Percentiles rank a stretch among this genome's conserved stretches.
phyloP scores from a whole-genome alignment of 2,888 invertebrate species.

The Boloria euphrosyne region DNA sequence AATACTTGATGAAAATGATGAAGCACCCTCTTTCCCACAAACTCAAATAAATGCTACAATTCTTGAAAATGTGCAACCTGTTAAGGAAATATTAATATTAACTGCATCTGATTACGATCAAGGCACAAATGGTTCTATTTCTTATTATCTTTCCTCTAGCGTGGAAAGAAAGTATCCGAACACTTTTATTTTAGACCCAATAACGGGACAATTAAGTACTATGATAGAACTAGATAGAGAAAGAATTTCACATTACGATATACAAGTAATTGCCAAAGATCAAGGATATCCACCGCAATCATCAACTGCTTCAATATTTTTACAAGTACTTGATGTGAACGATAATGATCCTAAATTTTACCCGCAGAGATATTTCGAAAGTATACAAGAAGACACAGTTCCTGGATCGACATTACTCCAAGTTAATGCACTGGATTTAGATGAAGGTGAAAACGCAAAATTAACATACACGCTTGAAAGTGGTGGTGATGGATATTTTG shows the following conservation, averaged over 20 bases:
- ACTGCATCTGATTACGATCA: conserved; percentile 96
- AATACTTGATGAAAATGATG: conserved; percentile 97
- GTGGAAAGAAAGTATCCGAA: conserved; percentile 91
- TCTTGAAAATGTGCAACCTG: conserved; percentile 90
- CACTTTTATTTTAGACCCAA: conserved; percentile 90
- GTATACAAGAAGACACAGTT: conserved; percentile 86
- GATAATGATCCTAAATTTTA: conserved; percentile 97
- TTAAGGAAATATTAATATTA: conserved; percentile 90
- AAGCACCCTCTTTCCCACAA: conserved; percentile 92
- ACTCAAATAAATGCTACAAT: conserved; percentile 87
- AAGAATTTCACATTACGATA: conserved; percentile 88
- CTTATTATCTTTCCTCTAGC: conserved; percentile 89
- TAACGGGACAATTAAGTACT: conserved; percentile 92
- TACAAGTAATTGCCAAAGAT: conserved; percentile 94
- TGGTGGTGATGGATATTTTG: conserved; percentile 90
- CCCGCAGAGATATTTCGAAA: conserved; percentile 92
- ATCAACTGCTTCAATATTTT: conserved; percentile 92
- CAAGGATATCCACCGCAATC: conserved; percentile 95
- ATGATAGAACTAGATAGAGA: conserved; percentile 91
- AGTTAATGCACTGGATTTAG: conserved; percentile 92
- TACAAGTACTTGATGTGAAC: conserved; percentile 93
- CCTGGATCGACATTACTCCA: conserved; percentile 86
- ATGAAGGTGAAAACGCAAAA: conserved; percentile 93
- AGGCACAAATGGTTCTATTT: conserved; percentile 95
- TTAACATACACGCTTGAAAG: conserved; percentile 90